Conservation (phyloP, 2,797 vertebrate species). For the Allobates femoralis region DNA sequence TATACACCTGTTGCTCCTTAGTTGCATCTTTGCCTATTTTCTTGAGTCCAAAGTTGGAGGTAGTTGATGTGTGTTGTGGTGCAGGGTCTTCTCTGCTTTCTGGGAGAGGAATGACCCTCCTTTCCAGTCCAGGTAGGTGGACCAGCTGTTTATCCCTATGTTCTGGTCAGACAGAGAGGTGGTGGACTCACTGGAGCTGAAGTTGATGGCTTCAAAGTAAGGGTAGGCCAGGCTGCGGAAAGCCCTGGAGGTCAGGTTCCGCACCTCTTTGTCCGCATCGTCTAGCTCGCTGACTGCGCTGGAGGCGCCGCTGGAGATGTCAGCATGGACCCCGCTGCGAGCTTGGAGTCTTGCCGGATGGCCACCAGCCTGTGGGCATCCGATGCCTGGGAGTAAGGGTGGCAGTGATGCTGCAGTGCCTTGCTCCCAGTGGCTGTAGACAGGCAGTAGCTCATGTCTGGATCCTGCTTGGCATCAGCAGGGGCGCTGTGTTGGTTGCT, state of each 20-base stretch:
- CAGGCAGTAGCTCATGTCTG: constrained; percentile 85
- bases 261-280: constrained; percentile 96
- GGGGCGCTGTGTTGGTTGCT: constrained; percentile 77
- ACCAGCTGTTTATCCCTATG: constrained; percentile 89
- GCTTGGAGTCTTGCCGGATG: constrained; percentile 88
- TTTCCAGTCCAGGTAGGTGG: constrained; percentile 90
- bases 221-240: constrained; percentile 96
- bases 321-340: constrained; percentile 80
- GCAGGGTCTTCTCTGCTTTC: constrained; percentile 77
- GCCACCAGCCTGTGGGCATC: constrained; percentile 76
- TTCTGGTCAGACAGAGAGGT: constrained; percentile 83
- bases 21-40: constrained; percentile 65
- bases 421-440: constrained; percentile 80
- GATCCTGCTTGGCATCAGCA: constrained; percentile 79
- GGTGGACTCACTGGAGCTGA: constrained; percentile 94
- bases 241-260: constrained; percentile 91
- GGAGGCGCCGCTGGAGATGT: constrained; percentile 93
- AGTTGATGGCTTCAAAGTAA: constrained; percentile 90
- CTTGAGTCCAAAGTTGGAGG: constrained; percentile 73
- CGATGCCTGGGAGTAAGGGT: background rate
- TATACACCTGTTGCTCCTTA: constrained; percentile 65
- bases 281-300: constrained; percentile 96
- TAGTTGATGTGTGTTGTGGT: constrained; percentile 66
- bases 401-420: constrained; percentile 68
- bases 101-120: constrained; percentile 79